Percentiles rank a stretch among this genome's conserved stretches.
phyloP scores from a whole-genome alignment of 2,113 vertebrate species.

The Apteryx owenii region DNA sequence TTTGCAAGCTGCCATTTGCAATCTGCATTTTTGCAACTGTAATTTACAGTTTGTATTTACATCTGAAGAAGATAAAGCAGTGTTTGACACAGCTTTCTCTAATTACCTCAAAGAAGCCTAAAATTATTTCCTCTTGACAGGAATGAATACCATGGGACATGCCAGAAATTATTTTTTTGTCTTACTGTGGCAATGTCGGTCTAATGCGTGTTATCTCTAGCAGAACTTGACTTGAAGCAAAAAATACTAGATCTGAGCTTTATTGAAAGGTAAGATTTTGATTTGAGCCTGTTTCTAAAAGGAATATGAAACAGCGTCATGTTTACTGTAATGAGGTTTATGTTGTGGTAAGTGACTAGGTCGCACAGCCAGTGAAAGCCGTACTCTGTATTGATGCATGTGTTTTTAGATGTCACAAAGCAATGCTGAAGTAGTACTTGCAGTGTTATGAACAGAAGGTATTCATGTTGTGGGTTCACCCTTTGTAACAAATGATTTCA shows the following conservation, averaged over 20 bases:
- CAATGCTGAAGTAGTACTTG: neutral
- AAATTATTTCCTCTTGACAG: neutral
- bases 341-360: neutral
- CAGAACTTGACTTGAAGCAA: neutral
- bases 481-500: neutral
- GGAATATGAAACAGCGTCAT: neutral
- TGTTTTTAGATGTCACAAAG: neutral
- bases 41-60: neutral
- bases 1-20: neutral
- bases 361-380: neutral
- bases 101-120: neutral
- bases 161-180: neutral
- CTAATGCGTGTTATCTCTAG: neutral
- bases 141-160: neutral
- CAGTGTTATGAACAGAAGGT: neutral
- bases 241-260: neutral
- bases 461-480: neutral
- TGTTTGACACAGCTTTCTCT: neutral
- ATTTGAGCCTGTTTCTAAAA: neutral
- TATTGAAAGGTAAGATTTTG: neutral
- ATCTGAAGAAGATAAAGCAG: neutral
- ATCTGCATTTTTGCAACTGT: neutral
- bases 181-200: neutral
- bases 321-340: neutral
- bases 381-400: neutral